phyloP scores from a whole-genome alignment of 1,140 invertebrate genomes.

The Homalodisca vitripennis region DNA sequence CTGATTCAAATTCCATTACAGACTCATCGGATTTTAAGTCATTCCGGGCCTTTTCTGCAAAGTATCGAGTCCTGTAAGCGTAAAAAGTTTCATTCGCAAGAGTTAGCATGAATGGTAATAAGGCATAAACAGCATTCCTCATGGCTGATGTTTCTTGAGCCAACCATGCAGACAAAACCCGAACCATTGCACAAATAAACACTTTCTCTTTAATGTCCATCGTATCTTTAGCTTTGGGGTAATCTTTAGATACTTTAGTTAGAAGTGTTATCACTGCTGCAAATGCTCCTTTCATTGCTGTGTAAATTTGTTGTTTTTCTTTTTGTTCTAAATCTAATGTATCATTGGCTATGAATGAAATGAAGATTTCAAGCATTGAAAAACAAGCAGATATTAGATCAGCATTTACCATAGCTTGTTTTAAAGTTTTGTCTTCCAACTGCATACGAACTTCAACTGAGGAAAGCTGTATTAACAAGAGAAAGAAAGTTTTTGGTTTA shows the following conservation, averaged over 20 bases:
- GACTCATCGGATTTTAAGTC: conserved; percentile 54
- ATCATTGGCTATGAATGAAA: conserved; percentile 78
- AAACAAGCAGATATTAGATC: conserved; percentile 83
- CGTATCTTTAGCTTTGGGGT: conserved; percentile 64
- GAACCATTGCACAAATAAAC: conserved; percentile 78
- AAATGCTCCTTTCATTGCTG: conserved; percentile 87
- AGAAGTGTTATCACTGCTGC: conserved; percentile 75
- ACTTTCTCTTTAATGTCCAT: conserved; percentile 63
- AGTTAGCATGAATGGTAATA: conserved; percentile 75
- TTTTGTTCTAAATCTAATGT: conserved; percentile 81
- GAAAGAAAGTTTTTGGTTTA: conserved; percentile 76
- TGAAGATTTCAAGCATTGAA: conserved; percentile 74
- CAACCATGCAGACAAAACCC: conserved; percentile 83
- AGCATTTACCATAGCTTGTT: conserved; percentile 70
- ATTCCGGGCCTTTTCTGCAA: conserved; percentile 53
- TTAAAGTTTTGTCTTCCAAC: conserved; percentile 76
- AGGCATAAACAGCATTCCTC: conserved; percentile 74
- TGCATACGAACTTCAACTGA: conserved; percentile 93
- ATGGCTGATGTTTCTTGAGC: conserved; percentile 90
- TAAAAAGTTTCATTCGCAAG: conserved; percentile 81
- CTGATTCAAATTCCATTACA: conserved; percentile 53
- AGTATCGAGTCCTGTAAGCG: conserved; percentile 50
- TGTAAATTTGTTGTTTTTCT: conserved; percentile 86
- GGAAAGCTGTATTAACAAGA: conserved; percentile 80
- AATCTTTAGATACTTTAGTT: conserved; percentile 54